phyloP scores from a whole-genome alignment of 2,797 vertebrate species.

The Acipenser transmontanus region DNA sequence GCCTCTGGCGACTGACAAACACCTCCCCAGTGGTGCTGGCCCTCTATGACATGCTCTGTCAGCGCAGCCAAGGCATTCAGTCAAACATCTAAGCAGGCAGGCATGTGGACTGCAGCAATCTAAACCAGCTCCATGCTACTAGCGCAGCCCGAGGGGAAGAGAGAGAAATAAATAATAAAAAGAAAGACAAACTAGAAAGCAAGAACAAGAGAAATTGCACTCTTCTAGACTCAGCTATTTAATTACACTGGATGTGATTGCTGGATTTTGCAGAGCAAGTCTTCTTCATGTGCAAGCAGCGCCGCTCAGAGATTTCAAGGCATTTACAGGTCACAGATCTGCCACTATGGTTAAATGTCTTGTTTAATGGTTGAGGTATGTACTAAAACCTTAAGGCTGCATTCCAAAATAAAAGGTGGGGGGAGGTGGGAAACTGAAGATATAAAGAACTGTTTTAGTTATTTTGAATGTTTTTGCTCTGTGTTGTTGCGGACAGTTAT shows the following conservation, averaged over 20 bases:
- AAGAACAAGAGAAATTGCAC: no score
- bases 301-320: conserved; percentile 65
- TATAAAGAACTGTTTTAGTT: not conserved
- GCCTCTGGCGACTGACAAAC: conserved; percentile 56
- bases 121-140: conserved; percentile 22
- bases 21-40: conserved; percentile 54
- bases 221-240: conserved; percentile 5
- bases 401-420: not conserved
- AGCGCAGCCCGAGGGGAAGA: conserved; percentile 5
- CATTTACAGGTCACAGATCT: conserved; percentile 71
- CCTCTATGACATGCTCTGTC: conserved; percentile 25
- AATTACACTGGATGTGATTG: conserved; percentile 60
- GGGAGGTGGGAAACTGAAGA: not conserved
- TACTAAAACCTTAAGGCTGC: conserved; percentile 24
- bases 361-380: conserved; percentile 86
- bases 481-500: not conserved
- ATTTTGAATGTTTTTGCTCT: not conserved
- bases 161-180: not conserved
- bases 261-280: conserved; percentile 68
- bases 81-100: conserved; percentile 15
- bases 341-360: conserved; percentile 85
- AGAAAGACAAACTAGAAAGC: no score
- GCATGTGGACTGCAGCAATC: conserved; percentile 42
- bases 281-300: conserved; percentile 72
- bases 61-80: conserved; percentile 12